Conservation (phyloP, 1,140 invertebrate genomes). For the Asbolus verrucosus region DNA sequence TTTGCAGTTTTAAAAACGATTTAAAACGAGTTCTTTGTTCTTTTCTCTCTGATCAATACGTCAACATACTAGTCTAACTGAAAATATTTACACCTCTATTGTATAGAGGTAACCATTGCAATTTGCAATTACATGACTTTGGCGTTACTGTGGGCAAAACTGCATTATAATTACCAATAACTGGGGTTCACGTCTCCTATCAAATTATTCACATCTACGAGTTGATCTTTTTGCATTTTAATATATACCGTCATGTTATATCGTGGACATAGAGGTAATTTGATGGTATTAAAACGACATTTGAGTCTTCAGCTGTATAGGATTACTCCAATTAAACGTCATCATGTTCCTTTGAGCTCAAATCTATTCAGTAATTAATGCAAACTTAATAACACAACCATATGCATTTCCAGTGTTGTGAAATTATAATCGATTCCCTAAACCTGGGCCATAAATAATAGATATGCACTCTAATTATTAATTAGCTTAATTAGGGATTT, state of each 20-base stretch:
- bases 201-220: no score
- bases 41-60: constrained; percentile 47
- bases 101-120: constrained; percentile 26
- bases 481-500: constrained; percentile 32
- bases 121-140: constrained; percentile 36
- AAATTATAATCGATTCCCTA: constrained; percentile 6
- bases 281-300: neutral
- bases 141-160: constrained; percentile 13
- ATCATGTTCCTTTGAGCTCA: constrained; percentile 16
- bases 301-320: constrained; percentile 2
- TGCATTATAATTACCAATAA: constrained; percentile 16
- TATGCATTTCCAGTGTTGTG: constrained; percentile 22
- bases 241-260: no score
- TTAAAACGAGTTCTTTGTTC: constrained; percentile 46
- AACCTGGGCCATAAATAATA: constrained; percentile 19
- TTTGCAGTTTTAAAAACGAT: constrained; percentile 46
- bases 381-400: constrained; percentile 13
- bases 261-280: neutral
- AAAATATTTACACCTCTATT: constrained; percentile 49
- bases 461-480: constrained; percentile 23
- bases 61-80: constrained; percentile 47
- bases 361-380: constrained; percentile 17
- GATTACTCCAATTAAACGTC: constrained; percentile 16
- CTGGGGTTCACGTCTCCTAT: neutral
- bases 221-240: no score